phyloP scores from a whole-genome alignment of 2,113 vertebrate species.

The Meriones unguiculatus region DNA sequence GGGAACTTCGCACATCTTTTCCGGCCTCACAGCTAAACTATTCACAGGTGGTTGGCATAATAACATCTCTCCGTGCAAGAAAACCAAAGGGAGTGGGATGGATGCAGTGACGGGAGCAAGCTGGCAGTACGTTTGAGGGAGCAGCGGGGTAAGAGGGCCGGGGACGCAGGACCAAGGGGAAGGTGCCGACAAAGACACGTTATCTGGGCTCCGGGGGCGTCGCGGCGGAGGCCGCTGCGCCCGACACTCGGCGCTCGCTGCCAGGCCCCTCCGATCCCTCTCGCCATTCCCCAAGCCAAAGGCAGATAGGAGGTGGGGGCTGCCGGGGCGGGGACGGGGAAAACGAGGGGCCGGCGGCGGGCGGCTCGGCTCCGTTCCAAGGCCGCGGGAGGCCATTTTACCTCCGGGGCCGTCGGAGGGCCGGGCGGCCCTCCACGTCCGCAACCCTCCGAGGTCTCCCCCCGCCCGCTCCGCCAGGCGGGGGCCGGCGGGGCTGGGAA shows the following conservation, averaged over 20 bases:
- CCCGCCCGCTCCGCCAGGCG: constrained; percentile 19
- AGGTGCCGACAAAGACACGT: neutral
- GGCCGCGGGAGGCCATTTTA: constrained; percentile 86
- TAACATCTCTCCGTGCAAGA: neutral
- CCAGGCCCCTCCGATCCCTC: neutral
- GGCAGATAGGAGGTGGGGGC: neutral
- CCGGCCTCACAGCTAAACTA: constrained; percentile 9
- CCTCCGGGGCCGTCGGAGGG: constrained; percentile 63
- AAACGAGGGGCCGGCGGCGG: neutral
- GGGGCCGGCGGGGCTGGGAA: neutral
- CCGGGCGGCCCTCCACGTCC: constrained; percentile 69
- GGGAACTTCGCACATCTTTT: constrained; percentile 58
- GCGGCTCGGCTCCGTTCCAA: neutral
- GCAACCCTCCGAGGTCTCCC: neutral
- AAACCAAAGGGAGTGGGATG: neutral
- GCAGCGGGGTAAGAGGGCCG: too few species aligned
- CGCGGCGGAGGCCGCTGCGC: neutral
- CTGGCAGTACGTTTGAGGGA: neutral
- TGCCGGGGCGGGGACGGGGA: neutral
- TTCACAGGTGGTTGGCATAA: constrained; percentile 76
- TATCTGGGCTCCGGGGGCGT: neutral
- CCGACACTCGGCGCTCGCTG: neutral
- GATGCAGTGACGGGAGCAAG: neutral
- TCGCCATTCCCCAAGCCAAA: neutral
- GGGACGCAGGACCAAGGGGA: neutral